phyloP scores from a whole-genome alignment of 2,888 invertebrate genomes.

The Scaptomyza polygonia region DNA sequence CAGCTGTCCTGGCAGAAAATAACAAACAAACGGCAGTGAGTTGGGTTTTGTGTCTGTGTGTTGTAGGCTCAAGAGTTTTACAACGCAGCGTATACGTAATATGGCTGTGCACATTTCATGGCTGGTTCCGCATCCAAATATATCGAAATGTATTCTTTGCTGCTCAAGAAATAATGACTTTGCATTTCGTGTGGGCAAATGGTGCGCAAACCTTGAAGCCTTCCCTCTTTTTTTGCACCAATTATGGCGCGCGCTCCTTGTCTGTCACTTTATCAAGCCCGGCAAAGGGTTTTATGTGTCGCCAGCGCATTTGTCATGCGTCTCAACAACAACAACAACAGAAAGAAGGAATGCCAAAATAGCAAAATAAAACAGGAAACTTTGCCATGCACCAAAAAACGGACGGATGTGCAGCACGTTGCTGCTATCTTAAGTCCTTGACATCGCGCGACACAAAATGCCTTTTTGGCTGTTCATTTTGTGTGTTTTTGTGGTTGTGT shows the following conservation, averaged over 20 bases:
- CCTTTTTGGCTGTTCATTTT: conserved; percentile 36
- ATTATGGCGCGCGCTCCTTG: conserved; percentile 48
- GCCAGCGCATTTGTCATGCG: conserved; percentile 54
- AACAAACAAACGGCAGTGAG: conserved; percentile 5
- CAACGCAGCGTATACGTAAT: conserved; percentile 66
- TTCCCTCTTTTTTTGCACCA: conserved; percentile 11
- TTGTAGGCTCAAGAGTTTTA: conserved; percentile 30
- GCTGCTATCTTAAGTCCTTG: conserved; percentile 42
- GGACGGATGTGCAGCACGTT: conserved; percentile 13
- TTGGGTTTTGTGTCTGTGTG: conserved; percentile 4
- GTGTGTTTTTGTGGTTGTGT: conserved; percentile 19
- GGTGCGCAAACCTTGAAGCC: conserved; percentile 60
- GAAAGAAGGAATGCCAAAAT: conserved; percentile 9
- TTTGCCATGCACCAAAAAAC: conserved; percentile 16
- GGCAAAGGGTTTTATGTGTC: conserved; percentile 64
- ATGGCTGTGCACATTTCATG: conserved; percentile 17
- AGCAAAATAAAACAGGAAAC: conserved; percentile 1
- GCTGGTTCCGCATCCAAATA: conserved; percentile 5
- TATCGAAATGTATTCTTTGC: conserved; percentile 36
- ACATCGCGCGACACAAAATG: conserved; percentile 35
- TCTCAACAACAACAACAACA: conserved; percentile 3
- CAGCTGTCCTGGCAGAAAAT: conserved; percentile 42
- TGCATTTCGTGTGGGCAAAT: conserved; percentile 68
- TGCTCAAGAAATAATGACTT: conserved; percentile 67
- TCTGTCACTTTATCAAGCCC: conserved; percentile 69